Evolutionary conservation across 2,113 vertebrate species (phyloP), one percentile per base, ranked within the genome.

Genomic region (Sinocyclocheilus maitianheensis): DNA sequence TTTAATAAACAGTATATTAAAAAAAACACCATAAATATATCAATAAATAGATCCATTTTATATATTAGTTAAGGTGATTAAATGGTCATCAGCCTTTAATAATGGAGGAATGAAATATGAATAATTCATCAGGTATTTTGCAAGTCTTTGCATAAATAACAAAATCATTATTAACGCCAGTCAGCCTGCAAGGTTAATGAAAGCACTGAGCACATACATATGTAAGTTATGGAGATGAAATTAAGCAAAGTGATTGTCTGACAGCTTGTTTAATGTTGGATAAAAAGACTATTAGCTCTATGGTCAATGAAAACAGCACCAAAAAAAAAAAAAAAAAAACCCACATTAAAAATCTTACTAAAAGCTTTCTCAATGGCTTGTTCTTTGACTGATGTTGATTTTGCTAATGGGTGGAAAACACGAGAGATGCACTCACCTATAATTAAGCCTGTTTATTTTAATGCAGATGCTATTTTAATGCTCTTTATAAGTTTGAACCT

Each of bases 11-110:
- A 12, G 37, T 24, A 34, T 34, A 34, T 34, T 3, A 34, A 37
- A 26, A 14, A 76, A 67, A 48, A 37, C 1, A 14, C 13, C n/a
- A 5, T 77, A 85, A 80, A 46, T 58, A 86, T 67, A 80, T 79
- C 67, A 84, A 78, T 24, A 85, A 85, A 83, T 24, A 24, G 83
- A 53, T 84, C 46, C 85, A 76, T 84, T 88, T 77, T 69, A 53
- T 81, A 84, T 86, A 86, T 77, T 83, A 86, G 67, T 80, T 84
- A 34, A 85, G 67, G 84, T 88, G 84, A 89, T 89, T 89, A 88
- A 89, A 88, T 22, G 69, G 20, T 87, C 84, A 37, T 89, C 88
- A 87, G 72, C 48, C 69, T 67, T 72, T 87, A 86, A 89, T 87
- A 82, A 87, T 16, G 20, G 67, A 71, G 86, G 84, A 83, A 72